Evolutionary conservation across 1,140 invertebrate species (phyloP), one percentile per base, ranked within the genome.

Genomic region (Caenorhabditis tropicalis): DNA sequence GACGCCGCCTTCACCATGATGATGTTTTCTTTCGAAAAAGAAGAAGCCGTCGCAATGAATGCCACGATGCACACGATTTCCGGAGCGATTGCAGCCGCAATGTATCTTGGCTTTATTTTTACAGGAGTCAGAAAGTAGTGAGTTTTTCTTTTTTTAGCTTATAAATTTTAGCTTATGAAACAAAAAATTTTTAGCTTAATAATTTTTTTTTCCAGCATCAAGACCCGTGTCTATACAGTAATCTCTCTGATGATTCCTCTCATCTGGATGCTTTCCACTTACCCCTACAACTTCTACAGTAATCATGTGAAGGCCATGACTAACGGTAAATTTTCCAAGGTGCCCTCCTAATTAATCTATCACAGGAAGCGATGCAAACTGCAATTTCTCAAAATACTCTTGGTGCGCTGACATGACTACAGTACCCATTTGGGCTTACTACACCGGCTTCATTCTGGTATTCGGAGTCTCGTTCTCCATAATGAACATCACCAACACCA

Each of bases 401-500:
- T 89, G 89, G 89, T 89, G 88, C 53, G 33, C 53, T 15, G 29
- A n/a, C 6, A 48, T 89, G 27, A 56, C 60, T 10, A 85, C 84
- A 15, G 86, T 88, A 10, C 84, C 89, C 65, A 85, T 85, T 12
- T 88, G 83, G 85, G 36, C 29, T 21, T 74, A 74, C 24, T 89
- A 86, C 29, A 29, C 27, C 46, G 39, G 58, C 48, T 89, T 89
- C 56, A 82, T 87, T 12, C 1, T 89, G 9, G 49, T 84, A n/a
- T 85, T 90, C 9, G 88, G 88, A 19, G 27, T 90, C 27, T 46
- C 85, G 2, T 90, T 89, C 39, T 87, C 89, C 0, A 49, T 88
- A 21, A 53, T 89, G 29, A 89, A 90, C 46, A 88, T 89, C 27
- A 74, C 87, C 12, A 81, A 89, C 21, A 88, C 60, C 2, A 89